A percentile compares a stretch with the other conserved stretches of the same genome.
Evolutionary conservation across 2,888 invertebrate species (phyloP).

Genomic region (Plemyria rubiginata): DNA sequence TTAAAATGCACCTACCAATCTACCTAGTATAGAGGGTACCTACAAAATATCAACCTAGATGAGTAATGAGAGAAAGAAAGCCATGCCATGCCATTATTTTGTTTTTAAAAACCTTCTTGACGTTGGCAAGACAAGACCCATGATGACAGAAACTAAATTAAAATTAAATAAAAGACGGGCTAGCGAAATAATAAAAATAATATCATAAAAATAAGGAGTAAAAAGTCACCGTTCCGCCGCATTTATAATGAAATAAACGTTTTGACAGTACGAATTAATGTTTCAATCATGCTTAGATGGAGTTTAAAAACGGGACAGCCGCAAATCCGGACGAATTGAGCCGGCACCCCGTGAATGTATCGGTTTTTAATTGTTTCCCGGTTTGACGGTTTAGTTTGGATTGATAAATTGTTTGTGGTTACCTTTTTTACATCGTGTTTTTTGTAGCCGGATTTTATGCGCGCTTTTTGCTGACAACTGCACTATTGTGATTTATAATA

Average conservation of each 20-base stretch:
- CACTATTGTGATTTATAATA: no score
- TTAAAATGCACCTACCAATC: no score
- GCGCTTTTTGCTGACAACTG: conserved; percentile 16
- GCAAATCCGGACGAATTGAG: conserved; percentile 39
- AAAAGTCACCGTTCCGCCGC: conserved; percentile 25
- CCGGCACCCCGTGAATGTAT: conserved; percentile 30
- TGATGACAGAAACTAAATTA: background rate
- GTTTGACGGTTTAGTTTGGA: conserved; percentile 32
- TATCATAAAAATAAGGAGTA: background rate
- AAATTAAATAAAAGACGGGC: background rate
- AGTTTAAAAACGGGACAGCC: conserved; percentile 48
- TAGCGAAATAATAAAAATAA: background rate
- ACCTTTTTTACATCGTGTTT: conserved; percentile 12
- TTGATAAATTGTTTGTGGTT: conserved; percentile 33
- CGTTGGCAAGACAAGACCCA: background rate
- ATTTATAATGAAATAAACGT: conserved; percentile 53
- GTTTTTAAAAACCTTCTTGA: background rate
- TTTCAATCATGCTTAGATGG: conserved; percentile 66
- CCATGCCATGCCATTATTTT: background rate
- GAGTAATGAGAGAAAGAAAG: background rate
- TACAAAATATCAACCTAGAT: no score
- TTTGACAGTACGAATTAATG: conserved; percentile 67
- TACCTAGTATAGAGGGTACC: no score
- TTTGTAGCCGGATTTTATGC: conserved; percentile 7
- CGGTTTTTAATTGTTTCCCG: conserved; percentile 36